Conservation (phyloP, 2,888 invertebrate species). For the Noctua comes region DNA sequence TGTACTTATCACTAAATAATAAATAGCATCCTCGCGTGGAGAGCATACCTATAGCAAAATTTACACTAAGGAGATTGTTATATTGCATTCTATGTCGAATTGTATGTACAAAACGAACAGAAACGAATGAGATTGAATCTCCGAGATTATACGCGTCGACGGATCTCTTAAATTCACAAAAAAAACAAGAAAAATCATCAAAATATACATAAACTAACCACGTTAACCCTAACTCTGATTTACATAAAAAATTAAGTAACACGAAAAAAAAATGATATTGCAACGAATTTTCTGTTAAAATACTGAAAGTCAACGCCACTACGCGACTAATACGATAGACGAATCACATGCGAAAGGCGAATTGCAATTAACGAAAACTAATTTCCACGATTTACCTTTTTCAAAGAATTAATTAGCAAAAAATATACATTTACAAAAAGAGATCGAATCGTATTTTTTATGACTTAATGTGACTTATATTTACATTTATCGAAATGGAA, state of each 20-base stretch:
- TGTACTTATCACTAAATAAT: constrained; percentile 89
- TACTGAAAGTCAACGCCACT: constrained; percentile 76
- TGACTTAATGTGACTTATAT: constrained; percentile 89
- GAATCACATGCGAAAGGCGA: constrained; percentile 75
- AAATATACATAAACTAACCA: constrained; percentile 88
- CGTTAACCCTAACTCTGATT: constrained; percentile 85
- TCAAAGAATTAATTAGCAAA: constrained; percentile 85
- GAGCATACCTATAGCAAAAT: constrained; percentile 87
- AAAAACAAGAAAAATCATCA: constrained; percentile 75
- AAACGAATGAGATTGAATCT: constrained; percentile 87
- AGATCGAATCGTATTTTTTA: constrained; percentile 89
- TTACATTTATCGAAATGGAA: constrained; percentile 90
- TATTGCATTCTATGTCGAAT: constrained; percentile 85
- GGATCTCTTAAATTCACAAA: constrained; percentile 80
- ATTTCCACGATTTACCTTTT: constrained; percentile 66
- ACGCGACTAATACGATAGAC: constrained; percentile 66
- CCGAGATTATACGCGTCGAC: constrained; percentile 87
- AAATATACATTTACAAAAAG: constrained; percentile 89
- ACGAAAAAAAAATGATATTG: constrained; percentile 85
- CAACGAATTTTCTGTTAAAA: constrained; percentile 84
- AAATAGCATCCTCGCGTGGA: constrained; percentile 87
- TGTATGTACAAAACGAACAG: constrained; percentile 83
- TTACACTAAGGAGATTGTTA: constrained; percentile 88
- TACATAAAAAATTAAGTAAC: constrained; percentile 88
- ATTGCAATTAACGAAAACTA: constrained; percentile 72